phyloP scores from a whole-genome alignment of 30 jellyfish, hydroid and myxozoan genomes.

The Rhopilema esculentum region DNA sequence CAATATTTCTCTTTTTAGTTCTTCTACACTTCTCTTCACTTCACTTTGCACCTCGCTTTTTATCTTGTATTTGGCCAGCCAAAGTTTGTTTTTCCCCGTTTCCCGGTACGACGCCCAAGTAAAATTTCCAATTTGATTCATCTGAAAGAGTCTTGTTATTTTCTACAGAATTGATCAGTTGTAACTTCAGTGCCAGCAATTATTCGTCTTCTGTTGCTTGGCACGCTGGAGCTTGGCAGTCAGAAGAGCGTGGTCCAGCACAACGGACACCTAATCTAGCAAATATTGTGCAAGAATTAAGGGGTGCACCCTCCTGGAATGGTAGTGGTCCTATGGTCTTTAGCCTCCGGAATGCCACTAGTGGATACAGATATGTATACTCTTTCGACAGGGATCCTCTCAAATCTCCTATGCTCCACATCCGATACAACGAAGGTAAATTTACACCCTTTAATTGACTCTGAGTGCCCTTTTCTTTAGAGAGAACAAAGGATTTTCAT shows the following conservation, averaged over 20 bases:
- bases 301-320: slow-evolving; percentile 13
- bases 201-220: neutral
- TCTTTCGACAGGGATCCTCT: neutral
- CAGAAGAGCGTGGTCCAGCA: slow-evolving; percentile 7
- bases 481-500: neutral
- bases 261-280: slow-evolving; percentile 6
- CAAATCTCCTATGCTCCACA: neutral
- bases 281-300: neutral
- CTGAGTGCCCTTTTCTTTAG: too few relatives aligned
- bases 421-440: neutral
- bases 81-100: neutral
- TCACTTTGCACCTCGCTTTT: too few relatives aligned
- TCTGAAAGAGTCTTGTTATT: too few relatives aligned
- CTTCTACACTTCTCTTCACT: too few relatives aligned
- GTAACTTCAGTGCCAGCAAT: neutral
- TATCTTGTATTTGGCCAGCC: too few relatives aligned
- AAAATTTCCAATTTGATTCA: neutral
- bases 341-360: neutral
- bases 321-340: slow-evolving; percentile 18
- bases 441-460: neutral
- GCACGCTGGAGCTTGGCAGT: neutral
- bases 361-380: neutral
- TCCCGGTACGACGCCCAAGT: neutral
- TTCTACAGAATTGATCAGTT: neutral
- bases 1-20: neutral